Conservation (phyloP, 2,888 invertebrate genomes). For the Chalcosyrphus nemorum region DNA sequence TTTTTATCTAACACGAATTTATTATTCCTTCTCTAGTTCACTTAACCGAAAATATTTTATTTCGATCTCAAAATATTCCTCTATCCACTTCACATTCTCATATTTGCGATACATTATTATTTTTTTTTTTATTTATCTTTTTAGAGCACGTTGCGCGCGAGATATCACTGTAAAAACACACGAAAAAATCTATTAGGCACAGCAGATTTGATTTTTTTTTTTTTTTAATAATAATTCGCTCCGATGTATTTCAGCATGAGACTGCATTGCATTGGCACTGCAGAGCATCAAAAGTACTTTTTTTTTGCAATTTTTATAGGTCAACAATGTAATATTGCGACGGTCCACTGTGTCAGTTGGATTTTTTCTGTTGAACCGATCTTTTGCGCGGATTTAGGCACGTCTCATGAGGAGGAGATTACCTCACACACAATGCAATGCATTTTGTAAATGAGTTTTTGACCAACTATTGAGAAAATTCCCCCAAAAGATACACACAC, state of each 20-base stretch:
- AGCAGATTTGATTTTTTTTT: neutral
- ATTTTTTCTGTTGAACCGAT: constrained; percentile 31
- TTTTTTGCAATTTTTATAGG: constrained; percentile 55
- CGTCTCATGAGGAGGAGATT: constrained; percentile 56
- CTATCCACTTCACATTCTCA: constrained; percentile 53
- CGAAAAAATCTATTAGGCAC: neutral
- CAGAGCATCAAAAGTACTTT: constrained; percentile 11
- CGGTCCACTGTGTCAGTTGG: constrained; percentile 27
- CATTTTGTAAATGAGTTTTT: too few relatives aligned
- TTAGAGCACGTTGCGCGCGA: constrained; percentile 22
- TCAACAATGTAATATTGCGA: constrained; percentile 55
- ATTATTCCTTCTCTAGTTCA: constrained; percentile 36
- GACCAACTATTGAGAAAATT: constrained; percentile 28
- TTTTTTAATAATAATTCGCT: constrained; percentile 33
- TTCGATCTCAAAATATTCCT: constrained; percentile 52
- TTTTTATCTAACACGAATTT: neutral
- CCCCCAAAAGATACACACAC: neutral
- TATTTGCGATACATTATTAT: constrained; percentile 40
- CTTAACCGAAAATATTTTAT: constrained; percentile 51
- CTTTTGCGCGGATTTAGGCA: constrained; percentile 42
- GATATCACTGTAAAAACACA: constrained; percentile 33
- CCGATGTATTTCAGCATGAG: neutral
- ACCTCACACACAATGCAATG: constrained; percentile 54
- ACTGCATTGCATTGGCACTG: neutral
- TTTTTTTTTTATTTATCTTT: constrained; percentile 18